A percentile compares a stretch with the other conserved stretches of the same genome.
Conservation (phyloP, 2,888 invertebrate species). For the Heteromurus nitidus region DNA sequence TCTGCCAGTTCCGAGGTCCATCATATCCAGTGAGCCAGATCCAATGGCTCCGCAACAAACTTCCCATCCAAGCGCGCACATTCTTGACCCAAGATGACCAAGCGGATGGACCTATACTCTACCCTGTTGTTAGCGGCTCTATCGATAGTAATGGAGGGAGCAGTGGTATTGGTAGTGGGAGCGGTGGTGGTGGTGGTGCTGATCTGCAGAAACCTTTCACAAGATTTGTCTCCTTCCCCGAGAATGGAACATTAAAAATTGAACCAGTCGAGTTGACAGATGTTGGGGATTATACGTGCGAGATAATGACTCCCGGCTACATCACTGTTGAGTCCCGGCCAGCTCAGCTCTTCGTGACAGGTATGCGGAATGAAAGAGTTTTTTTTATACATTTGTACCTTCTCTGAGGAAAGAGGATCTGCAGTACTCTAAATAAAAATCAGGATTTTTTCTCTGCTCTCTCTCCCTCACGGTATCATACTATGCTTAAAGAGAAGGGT, state of each 20-base stretch:
- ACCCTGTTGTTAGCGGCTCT: conserved; percentile 52
- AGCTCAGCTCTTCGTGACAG: conserved; percentile 73
- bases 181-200: conserved; percentile 60
- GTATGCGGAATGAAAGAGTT: too few relatives aligned
- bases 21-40: conserved; percentile 80
- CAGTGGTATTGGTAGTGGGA: conserved; percentile 58
- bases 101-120: conserved; percentile 57
- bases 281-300: conserved; percentile 82
- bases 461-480: too few relatives aligned
- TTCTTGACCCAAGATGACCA: conserved; percentile 62
- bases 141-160: conserved; percentile 35
- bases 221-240: conserved; percentile 73
- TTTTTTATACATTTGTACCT: too few relatives aligned
- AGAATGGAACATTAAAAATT: conserved; percentile 79
- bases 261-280: conserved; percentile 78
- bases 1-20: conserved; percentile 78
- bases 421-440: too few relatives aligned
- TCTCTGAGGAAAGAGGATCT: too few relatives aligned
- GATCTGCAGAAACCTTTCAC: conserved; percentile 66
- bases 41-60: conserved; percentile 84
- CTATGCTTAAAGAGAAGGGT: too few relatives aligned
- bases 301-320: conserved; percentile 81
- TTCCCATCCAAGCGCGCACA: conserved; percentile 75
- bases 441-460: too few relatives aligned
- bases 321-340: conserved; percentile 79